Evolutionary conservation across 2,797 vertebrate genomes (phyloP).

Genomic region (Pempheris klunzingeri): DNA sequence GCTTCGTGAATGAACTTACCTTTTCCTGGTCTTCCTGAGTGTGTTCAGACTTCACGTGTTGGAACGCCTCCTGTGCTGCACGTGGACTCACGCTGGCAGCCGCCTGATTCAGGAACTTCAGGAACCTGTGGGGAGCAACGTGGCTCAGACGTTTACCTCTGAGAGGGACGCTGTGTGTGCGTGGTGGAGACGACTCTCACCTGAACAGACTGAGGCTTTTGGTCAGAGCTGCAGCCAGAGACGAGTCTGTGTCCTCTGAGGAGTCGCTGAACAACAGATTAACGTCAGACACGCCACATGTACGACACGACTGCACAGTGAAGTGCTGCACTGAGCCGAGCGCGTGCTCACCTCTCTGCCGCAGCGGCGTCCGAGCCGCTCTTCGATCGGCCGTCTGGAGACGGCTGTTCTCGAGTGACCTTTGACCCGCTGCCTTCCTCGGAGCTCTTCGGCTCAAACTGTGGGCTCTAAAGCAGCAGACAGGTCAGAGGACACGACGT

Average conservation of each 20-base stretch:
- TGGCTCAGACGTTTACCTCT: background rate
- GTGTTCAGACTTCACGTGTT: background rate
- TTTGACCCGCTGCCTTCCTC: constrained; percentile 14
- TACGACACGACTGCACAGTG: background rate
- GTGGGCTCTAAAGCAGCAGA: constrained; percentile 42
- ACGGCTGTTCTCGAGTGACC: background rate
- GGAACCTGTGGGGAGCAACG: constrained; percentile 55
- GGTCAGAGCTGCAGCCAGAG: constrained; percentile 62
- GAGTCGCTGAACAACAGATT: constrained; percentile 34
- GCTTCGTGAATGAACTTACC: too few relatives aligned
- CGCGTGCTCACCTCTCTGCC: constrained; percentile 50
- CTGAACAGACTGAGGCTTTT: constrained; percentile 65
- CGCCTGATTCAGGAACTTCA: constrained; percentile 70
- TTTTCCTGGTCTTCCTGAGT: too few relatives aligned
- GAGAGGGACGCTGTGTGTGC: background rate
- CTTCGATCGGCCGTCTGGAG: constrained; percentile 8
- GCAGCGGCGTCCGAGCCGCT: background rate
- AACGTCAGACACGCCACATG: background rate
- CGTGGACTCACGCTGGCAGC: constrained; percentile 63
- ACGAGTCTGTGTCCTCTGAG: constrained; percentile 56
- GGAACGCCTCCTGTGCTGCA: background rate
- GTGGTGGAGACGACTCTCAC: constrained; percentile 48
- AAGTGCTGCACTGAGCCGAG: rapidly evolving
- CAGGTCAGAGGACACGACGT: constrained; percentile 22
- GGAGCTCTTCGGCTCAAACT: background rate